These are phyloP conservation scores for Entelurus aequoreus DNA, from an alignment of 2,113 vertebrate genomes.

Conservation along the genomic window DNA sequence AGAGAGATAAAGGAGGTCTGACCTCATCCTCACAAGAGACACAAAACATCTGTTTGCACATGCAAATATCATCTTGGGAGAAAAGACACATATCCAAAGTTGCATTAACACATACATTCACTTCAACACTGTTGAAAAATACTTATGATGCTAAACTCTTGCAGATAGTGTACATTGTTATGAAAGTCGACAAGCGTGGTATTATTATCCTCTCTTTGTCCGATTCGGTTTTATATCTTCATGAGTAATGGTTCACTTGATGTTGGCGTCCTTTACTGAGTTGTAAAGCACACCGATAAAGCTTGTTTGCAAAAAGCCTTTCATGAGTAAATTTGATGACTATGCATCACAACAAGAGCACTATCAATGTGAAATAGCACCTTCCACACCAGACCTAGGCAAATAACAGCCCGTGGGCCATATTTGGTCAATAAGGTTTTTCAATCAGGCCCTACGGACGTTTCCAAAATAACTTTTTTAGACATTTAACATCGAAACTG, in stretches of 20 bases:
- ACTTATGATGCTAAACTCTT: slow-evolving; percentile 10
- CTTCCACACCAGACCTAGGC: slow-evolving; percentile 22
- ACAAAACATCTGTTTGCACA: slow-evolving; percentile 59
- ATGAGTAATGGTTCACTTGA: slow-evolving; percentile 26
- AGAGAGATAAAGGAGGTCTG: slow-evolving; percentile 26
- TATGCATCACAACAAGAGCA: slow-evolving; percentile 13
- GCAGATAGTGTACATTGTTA: slow-evolving; percentile 22
- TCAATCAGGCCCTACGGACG: no score
- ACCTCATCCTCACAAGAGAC: slow-evolving; percentile 37
- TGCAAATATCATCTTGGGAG: slow-evolving; percentile 50
- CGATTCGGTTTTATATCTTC: slow-evolving; percentile 10
- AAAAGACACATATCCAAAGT: slow-evolving; percentile 10
- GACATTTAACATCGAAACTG: no score
- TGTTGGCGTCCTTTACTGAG: slow-evolving; percentile 33
- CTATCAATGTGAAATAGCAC: slow-evolving; percentile 37
- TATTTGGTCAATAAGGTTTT: not conserved
- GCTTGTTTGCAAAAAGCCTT: slow-evolving; percentile 45
- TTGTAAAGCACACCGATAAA: slow-evolving; percentile 42
- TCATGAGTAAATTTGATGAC: slow-evolving; percentile 45
- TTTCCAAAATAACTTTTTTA: no score
- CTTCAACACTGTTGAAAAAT: slow-evolving; percentile 19
- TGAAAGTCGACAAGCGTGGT: slow-evolving; percentile 13
- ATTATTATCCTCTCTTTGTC: slow-evolving; percentile 4
- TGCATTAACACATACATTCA: slow-evolving; percentile 13
- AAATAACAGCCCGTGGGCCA: not conserved